Evolutionary conservation across 2,888 invertebrate genomes (phyloP), one percentile per base, ranked within the genome.

Genomic region (Uloborus plumipes): DNA sequence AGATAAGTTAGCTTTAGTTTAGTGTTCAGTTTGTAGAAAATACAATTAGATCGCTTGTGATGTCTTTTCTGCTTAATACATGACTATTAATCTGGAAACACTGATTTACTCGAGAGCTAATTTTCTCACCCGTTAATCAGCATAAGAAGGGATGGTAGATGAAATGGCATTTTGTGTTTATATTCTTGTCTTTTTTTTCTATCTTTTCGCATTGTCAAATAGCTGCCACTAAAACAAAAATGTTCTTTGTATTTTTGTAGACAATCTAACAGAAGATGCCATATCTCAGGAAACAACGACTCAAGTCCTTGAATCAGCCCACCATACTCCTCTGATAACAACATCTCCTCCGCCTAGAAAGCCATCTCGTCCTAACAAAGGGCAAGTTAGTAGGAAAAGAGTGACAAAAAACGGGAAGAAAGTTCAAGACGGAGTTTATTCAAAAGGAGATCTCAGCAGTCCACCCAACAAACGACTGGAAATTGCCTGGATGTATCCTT

Each of bases 401-500:
- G 62, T 47, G 50, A 50, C 58, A 1, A 83, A 77, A n/a, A 75
- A 59, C n/a, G 71, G 51, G 3, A 83, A 74, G 20, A 81, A 81
- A 64, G 18, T 55, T 2, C 79, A 80, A 47, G 80, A 81, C 47
- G 39, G 62, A 9, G 20, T 50, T 3, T 67, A 80, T 26, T 7
- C 51, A 16, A 77, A 73, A 58, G 16, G n/a, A 15, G 13, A 65
- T 7, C 50, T 22, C 64, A 72, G 88, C 1, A 77, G 76, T 1
- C 85, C 95, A 0, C 97, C 97, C 0, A 94, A 95, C 66, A 95
- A 96, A 90, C 94, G 95, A 88, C 91, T 98, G 85, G 93, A 94
- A 85, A 91, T 98, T 0, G 96, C 97, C 88, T 98, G 98, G 97
- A 97, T 97, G 94, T 96, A 93, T 93, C 92, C 92, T 92, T 92